Conservation (phyloP, 92 coral and sea anemone species). For the Zoanthus solanderi region DNA sequence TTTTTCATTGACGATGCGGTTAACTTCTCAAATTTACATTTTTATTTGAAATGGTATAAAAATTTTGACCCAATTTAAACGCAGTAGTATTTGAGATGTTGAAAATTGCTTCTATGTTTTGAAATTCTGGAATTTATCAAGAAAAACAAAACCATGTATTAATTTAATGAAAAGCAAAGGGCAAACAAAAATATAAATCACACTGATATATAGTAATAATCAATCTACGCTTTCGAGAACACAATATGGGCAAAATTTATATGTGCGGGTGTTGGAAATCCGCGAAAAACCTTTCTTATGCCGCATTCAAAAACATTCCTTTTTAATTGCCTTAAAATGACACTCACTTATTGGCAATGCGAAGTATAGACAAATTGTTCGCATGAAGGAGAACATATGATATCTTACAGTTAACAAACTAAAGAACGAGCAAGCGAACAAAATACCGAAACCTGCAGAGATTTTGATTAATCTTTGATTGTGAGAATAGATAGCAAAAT, state of each 20-base stretch:
- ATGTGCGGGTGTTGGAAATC: background rate
- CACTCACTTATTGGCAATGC: background rate
- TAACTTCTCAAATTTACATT: constrained; percentile 22
- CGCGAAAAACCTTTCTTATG: background rate
- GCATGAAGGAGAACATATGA: background rate
- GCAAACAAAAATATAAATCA: background rate
- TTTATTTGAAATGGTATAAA: background rate
- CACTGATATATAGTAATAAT: constrained; percentile 1
- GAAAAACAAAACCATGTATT: constrained; percentile 5
- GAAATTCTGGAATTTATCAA: constrained; percentile 4
- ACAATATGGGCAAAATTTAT: background rate
- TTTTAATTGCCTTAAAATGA: background rate
- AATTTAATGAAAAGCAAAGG: constrained; percentile 14
- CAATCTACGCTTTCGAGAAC: background rate
- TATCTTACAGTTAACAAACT: background rate
- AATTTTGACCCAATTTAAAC: background rate
- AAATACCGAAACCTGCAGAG: background rate
- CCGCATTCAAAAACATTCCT: background rate
- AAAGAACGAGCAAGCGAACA: background rate
- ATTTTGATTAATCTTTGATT: constrained; percentile 27
- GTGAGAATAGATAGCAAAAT: background rate
- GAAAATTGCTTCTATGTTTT: background rate
- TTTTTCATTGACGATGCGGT: background rate
- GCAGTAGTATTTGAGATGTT: background rate
- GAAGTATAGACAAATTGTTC: background rate